phyloP scores from a whole-genome alignment of 2,888 invertebrate genomes.

The Steromphala cineraria region DNA sequence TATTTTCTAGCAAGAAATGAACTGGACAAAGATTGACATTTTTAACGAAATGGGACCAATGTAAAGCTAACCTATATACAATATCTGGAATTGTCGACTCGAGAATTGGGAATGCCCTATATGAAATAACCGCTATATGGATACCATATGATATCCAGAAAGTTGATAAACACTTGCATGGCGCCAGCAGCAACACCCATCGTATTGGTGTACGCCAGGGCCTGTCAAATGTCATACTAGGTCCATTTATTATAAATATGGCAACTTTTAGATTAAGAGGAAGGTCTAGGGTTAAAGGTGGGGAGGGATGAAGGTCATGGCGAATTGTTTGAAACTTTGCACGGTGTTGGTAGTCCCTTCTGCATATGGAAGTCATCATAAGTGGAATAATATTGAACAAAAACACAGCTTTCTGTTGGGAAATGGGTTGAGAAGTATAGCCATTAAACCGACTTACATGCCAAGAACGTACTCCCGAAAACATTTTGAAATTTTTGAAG shows the following conservation, averaged over 20 bases:
- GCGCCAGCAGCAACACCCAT: background rate
- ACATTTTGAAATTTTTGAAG: too few species aligned
- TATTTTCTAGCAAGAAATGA: too few species aligned
- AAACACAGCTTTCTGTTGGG: background rate
- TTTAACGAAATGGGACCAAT: too few species aligned
- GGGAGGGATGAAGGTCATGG: background rate
- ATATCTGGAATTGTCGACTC: too few species aligned
- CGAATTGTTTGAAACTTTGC: background rate
- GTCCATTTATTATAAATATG: slow-evolving; percentile 3
- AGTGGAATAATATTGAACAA: background rate
- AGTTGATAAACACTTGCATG: background rate
- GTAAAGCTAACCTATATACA: too few species aligned
- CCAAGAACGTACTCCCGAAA: too few species aligned
- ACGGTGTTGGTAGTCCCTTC: background rate
- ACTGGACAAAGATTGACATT: too few species aligned
- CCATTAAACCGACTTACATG: too few species aligned
- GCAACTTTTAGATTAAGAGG: slow-evolving; percentile 2
- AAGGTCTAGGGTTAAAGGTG: background rate
- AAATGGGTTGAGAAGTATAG: too few species aligned
- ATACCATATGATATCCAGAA: background rate
- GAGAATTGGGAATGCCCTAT: too few species aligned
- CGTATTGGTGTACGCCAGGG: background rate
- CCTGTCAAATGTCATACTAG: background rate
- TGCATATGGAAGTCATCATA: background rate
- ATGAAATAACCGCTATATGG: background rate